These are phyloP conservation scores for Lochmaea capreae DNA, from an alignment of 2,888 invertebrate species.

Conservation along the genomic window DNA sequence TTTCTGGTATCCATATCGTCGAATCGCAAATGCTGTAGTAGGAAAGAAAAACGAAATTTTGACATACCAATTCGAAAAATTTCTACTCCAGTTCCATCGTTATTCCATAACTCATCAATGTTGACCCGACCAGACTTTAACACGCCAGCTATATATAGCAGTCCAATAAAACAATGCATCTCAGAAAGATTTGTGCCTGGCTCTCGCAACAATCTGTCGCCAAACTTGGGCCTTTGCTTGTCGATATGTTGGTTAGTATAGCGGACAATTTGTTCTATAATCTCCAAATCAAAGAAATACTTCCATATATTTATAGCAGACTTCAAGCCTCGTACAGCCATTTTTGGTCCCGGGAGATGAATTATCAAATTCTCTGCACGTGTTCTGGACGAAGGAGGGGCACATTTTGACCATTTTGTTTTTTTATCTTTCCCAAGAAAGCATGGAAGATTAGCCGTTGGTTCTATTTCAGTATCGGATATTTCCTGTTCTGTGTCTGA, in stretches of 20 bases:
- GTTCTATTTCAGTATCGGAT: constrained; percentile 4
- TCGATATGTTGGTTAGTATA: constrained; percentile 16
- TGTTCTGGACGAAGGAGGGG: constrained; percentile 14
- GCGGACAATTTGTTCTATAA: constrained; percentile 2
- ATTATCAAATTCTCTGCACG: constrained; percentile 25
- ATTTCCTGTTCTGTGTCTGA: constrained; percentile 22
- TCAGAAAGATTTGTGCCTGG: neutral
- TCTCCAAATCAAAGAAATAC: constrained; percentile 12
- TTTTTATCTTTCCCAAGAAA: constrained; percentile 21
- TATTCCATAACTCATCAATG: constrained; percentile 22
- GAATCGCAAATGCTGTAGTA: constrained; percentile 36
- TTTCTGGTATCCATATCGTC: constrained; percentile 35
- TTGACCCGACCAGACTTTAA: constrained; percentile 22
- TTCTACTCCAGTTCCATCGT: constrained; percentile 29
- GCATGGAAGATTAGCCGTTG: constrained; percentile 10
- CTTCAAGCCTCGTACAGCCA: constrained; percentile 5
- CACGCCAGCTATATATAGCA: constrained; percentile 27
- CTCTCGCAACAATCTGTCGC: neutral
- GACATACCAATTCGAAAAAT: constrained; percentile 24
- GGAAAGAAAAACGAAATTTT: constrained; percentile 22
- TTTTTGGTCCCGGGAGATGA: constrained; percentile 14
- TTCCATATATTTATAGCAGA: constrained; percentile 17
- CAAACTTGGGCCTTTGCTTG: neutral
- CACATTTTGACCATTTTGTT: constrained; percentile 17
- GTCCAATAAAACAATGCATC: constrained; percentile 18